Conservation (phyloP, 2,888 invertebrate genomes). For the Luperina testacea region DNA sequence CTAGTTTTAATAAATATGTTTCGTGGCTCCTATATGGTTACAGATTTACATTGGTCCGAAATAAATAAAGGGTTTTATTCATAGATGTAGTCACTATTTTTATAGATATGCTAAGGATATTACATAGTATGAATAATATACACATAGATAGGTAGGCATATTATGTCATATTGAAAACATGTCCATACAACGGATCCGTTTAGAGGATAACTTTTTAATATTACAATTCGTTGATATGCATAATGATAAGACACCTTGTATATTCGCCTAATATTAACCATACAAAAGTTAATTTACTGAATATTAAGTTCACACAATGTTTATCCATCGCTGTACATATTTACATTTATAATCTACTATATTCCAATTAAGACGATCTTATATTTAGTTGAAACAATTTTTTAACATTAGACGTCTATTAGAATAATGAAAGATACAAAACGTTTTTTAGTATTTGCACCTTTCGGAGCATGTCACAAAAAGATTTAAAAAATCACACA, state of each 20-base stretch:
- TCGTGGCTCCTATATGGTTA: conserved; percentile 9
- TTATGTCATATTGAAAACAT: conserved; percentile 66
- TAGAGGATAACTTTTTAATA: conserved; percentile 68
- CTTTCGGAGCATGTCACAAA: conserved; percentile 43
- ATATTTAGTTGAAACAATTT: conserved; percentile 55
- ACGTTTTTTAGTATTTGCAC: conserved; percentile 43
- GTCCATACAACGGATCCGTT: conserved; percentile 67
- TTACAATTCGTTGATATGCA: conserved; percentile 90
- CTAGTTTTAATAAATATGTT: conserved; percentile 46
- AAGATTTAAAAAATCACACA: conserved; percentile 27
- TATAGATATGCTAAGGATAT: conserved; percentile 38
- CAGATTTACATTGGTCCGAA: conserved; percentile 56
- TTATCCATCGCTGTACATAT: conserved; percentile 83
- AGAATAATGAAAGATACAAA: conserved; percentile 51
- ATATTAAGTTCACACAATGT: conserved; percentile 72
- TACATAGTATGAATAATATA: conserved; percentile 59
- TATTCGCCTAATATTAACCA: conserved; percentile 83
- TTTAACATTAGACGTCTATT: conserved; percentile 47
- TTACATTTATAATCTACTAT: conserved; percentile 75
- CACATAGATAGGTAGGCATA: conserved; percentile 51
- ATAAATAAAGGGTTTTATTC: conserved; percentile 54
- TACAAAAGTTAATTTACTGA: conserved; percentile 80
- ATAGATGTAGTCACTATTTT: conserved; percentile 40
- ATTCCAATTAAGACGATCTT: conserved; percentile 59
- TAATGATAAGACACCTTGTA: conserved; percentile 90